Conservation (phyloP, 1,140 invertebrate genomes). For the Euwallacea fornicatus region DNA sequence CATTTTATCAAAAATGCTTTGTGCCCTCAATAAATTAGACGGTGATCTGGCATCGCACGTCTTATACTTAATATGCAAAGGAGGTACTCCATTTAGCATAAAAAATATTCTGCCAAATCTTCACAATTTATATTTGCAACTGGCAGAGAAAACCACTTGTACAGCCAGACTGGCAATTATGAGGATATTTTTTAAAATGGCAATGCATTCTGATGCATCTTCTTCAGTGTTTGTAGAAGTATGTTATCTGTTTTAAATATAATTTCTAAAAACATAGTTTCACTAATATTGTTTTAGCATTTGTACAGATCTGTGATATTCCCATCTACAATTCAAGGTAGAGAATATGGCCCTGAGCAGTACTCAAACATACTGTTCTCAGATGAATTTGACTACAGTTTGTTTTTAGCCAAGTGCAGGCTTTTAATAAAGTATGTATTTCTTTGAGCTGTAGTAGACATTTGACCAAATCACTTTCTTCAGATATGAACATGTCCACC, state of each 20-base stretch:
- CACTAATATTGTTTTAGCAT: slow-evolving; percentile 33
- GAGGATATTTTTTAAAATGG: slow-evolving; percentile 38
- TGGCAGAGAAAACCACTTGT: slow-evolving; percentile 22
- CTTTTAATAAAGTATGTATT: slow-evolving; percentile 33
- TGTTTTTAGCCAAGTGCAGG: slow-evolving; percentile 32
- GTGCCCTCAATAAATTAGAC: slow-evolving; percentile 25
- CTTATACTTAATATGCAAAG: slow-evolving; percentile 34
- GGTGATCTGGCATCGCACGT: slow-evolving; percentile 18
- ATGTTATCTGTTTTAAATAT: neutral
- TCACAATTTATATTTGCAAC: slow-evolving; percentile 33
- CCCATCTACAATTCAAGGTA: slow-evolving; percentile 17
- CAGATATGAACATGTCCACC: slow-evolving; percentile 34
- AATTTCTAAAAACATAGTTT: neutral
- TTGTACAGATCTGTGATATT: slow-evolving; percentile 33
- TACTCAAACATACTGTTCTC: slow-evolving; percentile 36
- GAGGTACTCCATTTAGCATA: slow-evolving; percentile 36
- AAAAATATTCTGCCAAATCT: slow-evolving; percentile 33
- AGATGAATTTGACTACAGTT: slow-evolving; percentile 37
- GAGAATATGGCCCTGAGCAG: slow-evolving; percentile 32
- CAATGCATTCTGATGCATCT: slow-evolving; percentile 38
- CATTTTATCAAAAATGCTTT: slow-evolving; percentile 33
- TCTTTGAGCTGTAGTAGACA: neutral
- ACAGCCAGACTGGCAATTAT: slow-evolving; percentile 23
- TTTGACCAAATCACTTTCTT: slow-evolving; percentile 5
- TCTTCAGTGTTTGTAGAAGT: slow-evolving; percentile 32